phyloP scores from a whole-genome alignment of 2,113 vertebrate genomes.

The Pipa parva region DNA sequence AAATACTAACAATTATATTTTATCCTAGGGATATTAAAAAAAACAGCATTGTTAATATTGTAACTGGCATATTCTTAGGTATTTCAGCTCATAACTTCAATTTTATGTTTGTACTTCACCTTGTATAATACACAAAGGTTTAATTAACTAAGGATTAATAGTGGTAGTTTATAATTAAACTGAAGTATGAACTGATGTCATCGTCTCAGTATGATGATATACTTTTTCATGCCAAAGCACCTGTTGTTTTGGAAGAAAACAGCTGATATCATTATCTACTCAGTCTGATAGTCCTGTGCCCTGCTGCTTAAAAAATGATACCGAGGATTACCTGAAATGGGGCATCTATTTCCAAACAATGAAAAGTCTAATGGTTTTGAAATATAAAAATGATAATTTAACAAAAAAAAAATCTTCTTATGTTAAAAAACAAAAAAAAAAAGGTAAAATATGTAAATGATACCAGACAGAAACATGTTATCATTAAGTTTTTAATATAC shows the following conservation, averaged over 20 bases:
- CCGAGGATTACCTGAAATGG: constrained; percentile 80
- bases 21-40: background rate
- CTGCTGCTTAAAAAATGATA: constrained; percentile 97
- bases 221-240: constrained; percentile 96
- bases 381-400: constrained; percentile 28
- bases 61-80: background rate
- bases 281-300: constrained; percentile 91
- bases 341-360: constrained; percentile 66
- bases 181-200: constrained; percentile 97
- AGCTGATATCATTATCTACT: constrained; percentile 99
- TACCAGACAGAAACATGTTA: background rate
- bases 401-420: background rate
- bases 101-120: constrained; percentile 70
- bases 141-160: constrained; percentile 83
- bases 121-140: constrained; percentile 70
- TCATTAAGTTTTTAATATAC: background rate
- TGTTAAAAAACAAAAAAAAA: background rate
- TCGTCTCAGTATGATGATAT: constrained; percentile 95
- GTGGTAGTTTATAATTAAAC: constrained; percentile 96
- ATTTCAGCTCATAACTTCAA: constrained; percentile 16
- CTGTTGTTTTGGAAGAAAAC: constrained; percentile 98
- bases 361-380: constrained; percentile 43
- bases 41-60: background rate
- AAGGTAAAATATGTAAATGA: background rate
- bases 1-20: too few species aligned